Conservation (phyloP, 1,140 invertebrate genomes). For the Schlechtendalia chinensis region DNA sequence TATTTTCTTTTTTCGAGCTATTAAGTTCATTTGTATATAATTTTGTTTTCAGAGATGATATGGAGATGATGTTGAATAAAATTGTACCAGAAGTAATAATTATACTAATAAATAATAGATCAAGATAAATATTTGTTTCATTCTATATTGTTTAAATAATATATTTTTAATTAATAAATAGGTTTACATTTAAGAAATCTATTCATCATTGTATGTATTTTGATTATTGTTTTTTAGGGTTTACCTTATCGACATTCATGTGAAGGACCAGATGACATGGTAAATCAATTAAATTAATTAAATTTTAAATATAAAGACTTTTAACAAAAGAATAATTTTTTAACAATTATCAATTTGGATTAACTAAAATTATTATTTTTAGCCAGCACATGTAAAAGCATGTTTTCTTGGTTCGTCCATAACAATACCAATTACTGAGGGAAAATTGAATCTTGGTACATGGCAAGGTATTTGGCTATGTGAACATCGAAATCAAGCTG, state of each 20-base stretch:
- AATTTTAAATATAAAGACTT: not conserved
- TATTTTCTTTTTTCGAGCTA: too few species aligned
- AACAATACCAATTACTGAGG: slow-evolving; percentile 93
- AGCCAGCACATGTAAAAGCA: slow-evolving; percentile 96
- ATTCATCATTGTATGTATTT: not conserved
- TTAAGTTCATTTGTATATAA: too few species aligned
- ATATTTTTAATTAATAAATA: too few species aligned
- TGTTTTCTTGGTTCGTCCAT: slow-evolving; percentile 93
- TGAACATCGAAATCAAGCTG: slow-evolving; percentile 93
- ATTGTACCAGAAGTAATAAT: slow-evolving; percentile 87
- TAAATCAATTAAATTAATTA: slow-evolving; percentile 57
- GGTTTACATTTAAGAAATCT: too few species aligned
- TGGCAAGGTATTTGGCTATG: slow-evolving; percentile 98
- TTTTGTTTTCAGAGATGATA: slow-evolving; percentile 71
- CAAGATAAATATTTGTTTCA: too few species aligned
- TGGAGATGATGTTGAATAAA: slow-evolving; percentile 99
- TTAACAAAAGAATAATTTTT: not conserved
- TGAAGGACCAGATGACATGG: slow-evolving; percentile 98
- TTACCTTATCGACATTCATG: slow-evolving; percentile 92
- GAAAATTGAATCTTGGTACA: slow-evolving; percentile 89
- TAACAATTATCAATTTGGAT: not conserved
- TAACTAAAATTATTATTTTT: slow-evolving; percentile 57
- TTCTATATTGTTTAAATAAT: too few species aligned
- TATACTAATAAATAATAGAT: not conserved
- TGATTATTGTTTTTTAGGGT: slow-evolving; percentile 60